A percentile compares a stretch with the other conserved stretches of the same genome.
Conservation (phyloP, 2,888 invertebrate genomes). For the Mythimna lalbum region DNA sequence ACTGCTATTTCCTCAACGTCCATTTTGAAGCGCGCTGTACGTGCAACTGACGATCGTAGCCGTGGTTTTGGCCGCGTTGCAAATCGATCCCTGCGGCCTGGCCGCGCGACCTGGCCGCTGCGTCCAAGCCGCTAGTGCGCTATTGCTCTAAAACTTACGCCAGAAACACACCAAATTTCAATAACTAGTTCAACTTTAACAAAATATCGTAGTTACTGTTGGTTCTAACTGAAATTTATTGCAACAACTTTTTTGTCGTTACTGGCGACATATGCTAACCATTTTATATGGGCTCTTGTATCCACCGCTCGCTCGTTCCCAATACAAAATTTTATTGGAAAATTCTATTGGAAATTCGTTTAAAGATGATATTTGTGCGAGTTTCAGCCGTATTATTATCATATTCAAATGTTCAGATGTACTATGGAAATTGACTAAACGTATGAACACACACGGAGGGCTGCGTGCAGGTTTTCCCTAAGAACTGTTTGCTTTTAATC, state of each 20-base stretch:
- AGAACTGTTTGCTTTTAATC: slow-evolving; percentile 34
- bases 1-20: too few species aligned
- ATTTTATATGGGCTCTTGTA: slow-evolving; percentile 48
- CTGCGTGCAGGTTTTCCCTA: slow-evolving; percentile 34
- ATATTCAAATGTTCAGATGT: slow-evolving; percentile 58
- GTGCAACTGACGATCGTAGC: too few species aligned
- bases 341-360: slow-evolving; percentile 50
- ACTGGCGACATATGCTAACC: slow-evolving; percentile 56
- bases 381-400: slow-evolving; percentile 51
- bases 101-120: too few species aligned
- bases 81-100: too few species aligned
- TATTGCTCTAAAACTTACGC: slow-evolving; percentile 30
- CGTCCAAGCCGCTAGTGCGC: too few species aligned
- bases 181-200: slow-evolving; percentile 69
- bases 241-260: slow-evolving; percentile 65
- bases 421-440: slow-evolving; percentile 53
- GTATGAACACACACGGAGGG: slow-evolving; percentile 26
- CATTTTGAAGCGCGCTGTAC: too few species aligned
- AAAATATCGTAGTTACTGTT: slow-evolving; percentile 64
- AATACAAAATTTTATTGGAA: slow-evolving; percentile 54
- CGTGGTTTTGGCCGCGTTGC: too few species aligned
- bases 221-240: slow-evolving; percentile 66
- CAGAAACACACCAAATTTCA: slow-evolving; percentile 61
- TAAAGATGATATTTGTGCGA: slow-evolving; percentile 47
- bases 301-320: slow-evolving; percentile 46